Percentiles rank a stretch among this genome's conserved stretches.
Conservation (phyloP, 2,113 vertebrate genomes). For the Gobius niger region DNA sequence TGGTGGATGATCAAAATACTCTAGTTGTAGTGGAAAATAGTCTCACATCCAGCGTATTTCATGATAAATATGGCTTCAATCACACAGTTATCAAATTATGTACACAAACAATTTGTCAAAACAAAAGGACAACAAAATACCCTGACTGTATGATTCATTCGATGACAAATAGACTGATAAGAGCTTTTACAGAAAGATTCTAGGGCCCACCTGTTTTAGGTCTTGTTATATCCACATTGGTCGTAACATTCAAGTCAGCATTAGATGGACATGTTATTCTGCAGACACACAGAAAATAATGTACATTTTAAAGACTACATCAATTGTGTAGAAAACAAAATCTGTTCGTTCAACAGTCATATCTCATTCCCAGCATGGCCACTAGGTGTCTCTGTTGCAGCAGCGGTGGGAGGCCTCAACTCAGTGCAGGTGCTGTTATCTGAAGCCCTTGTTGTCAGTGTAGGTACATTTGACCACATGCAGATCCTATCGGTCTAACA, state of each 20-base stretch:
- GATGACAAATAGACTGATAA: not conserved
- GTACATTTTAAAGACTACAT: no score
- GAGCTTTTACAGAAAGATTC: not conserved
- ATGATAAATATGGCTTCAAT: not conserved
- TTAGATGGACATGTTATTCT: slow-evolving; percentile 31
- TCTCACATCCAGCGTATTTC: not conserved
- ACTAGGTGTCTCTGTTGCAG: slow-evolving; percentile 66
- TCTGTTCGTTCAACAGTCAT: not conserved
- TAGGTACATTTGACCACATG: slow-evolving; percentile 12
- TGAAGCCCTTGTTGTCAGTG: slow-evolving; percentile 11
- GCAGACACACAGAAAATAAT: slow-evolving; percentile 32
- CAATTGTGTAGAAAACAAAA: not conserved
- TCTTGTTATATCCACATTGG: slow-evolving; percentile 20
- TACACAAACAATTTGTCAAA: no score
- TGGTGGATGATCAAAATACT: not conserved
- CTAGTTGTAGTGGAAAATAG: not conserved
- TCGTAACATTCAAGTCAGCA: slow-evolving; percentile 42
- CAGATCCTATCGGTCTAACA: slow-evolving; percentile 1
- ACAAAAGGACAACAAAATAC: no score
- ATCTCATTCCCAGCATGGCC: slow-evolving; percentile 13
- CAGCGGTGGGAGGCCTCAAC: slow-evolving; percentile 25
- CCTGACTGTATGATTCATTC: no score
- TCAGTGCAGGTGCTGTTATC: slow-evolving; percentile 8
- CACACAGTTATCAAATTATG: no score
- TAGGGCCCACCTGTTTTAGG: slow-evolving; percentile 59